These are phyloP conservation scores for Danio choprae DNA, from an alignment of 2,797 vertebrate species.

Conservation along the genomic window DNA sequence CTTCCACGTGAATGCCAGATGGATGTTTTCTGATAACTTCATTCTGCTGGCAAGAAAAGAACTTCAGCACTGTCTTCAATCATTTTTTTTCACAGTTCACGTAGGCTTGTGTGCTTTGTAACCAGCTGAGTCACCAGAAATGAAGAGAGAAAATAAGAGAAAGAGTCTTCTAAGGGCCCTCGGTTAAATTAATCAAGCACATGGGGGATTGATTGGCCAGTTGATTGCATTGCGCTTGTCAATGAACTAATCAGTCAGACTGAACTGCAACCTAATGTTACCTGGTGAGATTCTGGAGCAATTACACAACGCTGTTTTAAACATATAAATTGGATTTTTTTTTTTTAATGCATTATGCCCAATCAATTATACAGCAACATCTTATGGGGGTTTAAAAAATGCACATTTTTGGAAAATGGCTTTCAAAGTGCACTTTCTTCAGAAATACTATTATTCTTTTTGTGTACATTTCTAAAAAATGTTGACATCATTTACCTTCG, in stretches of 20 bases:
- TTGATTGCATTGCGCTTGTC: slow-evolving; percentile 68
- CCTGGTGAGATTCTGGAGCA: slow-evolving; percentile 66
- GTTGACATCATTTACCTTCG: no score
- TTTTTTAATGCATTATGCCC: no score
- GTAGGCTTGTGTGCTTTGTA: not conserved
- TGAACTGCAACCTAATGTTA: slow-evolving; percentile 66
- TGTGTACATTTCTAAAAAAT: no score
- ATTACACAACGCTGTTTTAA: no score
- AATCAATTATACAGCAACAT: no score
- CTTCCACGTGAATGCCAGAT: slow-evolving; percentile 69
- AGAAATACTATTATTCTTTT: no score
- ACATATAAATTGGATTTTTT: no score
- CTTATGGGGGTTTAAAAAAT: no score
- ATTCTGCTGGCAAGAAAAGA: not conserved
- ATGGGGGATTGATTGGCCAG: slow-evolving; percentile 67
- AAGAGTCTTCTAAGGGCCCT: not conserved
- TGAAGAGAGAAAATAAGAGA: not conserved
- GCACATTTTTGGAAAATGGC: no score
- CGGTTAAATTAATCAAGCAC: slow-evolving; percentile 17
- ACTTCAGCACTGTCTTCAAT: not conserved
- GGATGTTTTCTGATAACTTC: slow-evolving; percentile 74
- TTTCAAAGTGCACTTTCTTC: no score
- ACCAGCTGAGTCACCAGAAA: slow-evolving; percentile 47
- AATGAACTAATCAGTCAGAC: slow-evolving; percentile 76
- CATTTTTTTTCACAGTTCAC: not conserved